Base-by-base conservation (phyloP, 2,888 invertebrate species). In the Adelphocoris suturalis region DNA sequence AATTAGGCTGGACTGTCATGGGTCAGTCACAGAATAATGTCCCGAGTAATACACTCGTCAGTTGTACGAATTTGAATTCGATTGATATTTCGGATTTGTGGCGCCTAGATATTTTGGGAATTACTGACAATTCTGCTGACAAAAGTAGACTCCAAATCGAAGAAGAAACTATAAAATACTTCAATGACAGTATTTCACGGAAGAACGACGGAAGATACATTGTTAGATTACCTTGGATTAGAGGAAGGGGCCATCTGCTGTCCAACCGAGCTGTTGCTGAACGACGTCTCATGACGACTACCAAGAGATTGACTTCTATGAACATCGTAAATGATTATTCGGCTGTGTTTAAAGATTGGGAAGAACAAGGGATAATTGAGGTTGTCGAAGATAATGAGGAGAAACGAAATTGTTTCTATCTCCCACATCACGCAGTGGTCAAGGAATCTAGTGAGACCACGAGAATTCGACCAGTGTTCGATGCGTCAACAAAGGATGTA, bases 181-280 rank as follows among this genome's bases (percentile, higher is more conserved):
- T 91, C 86, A 16, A 85, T 5, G 27, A 91, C 12, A 93, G 92
- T 0, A 92, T 93, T 3, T 88, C 9, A 0, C 57, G 91, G 0
- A 92, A 92, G 52, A 55, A 90, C 2, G 91, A 92, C 11, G 92
- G 92, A 11, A 91, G 93, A 2, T 93, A 93, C 90, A 93, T 0
- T 55, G 89, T 28, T 90, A 37, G 37, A n/a, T n/a, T 93, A n/a
- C 93, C 93, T 12, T 93, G 92, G 92, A 91, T 92, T 23, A 92
- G 92, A 27, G 92, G 91, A 80, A 92, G 93, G 90, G 92, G 92
- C 0, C 92, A 92, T 5, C 80, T 93, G 0, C 86, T 92, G 16
- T 86, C 78, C 80, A 92, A 93, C 91, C 92, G 91, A 47, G 85
- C 91, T 12, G 28, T 92, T 19, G 92, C 92, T 88, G 80, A 0